phyloP scores from a whole-genome alignment of 2,797 vertebrate genomes.

The Rhyacichthys aspro region DNA sequence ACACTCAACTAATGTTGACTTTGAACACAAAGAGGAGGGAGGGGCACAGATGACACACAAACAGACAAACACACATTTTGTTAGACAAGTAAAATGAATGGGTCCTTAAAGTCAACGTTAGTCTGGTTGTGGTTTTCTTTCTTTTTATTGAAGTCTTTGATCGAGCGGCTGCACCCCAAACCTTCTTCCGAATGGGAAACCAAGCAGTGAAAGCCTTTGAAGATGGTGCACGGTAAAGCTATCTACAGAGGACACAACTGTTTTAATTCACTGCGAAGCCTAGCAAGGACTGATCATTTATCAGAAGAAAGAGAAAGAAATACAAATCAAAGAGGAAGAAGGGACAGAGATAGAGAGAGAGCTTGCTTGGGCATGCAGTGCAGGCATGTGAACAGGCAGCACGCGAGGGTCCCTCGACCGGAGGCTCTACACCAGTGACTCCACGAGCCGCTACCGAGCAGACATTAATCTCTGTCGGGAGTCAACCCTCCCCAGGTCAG shows the following conservation, averaged over 20 bases:
- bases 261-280: conserved; percentile 58
- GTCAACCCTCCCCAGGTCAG: conserved; percentile 60
- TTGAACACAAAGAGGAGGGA: conserved; percentile 76
- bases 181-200: conserved; percentile 73
- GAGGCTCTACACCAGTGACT: conserved; percentile 69
- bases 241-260: conserved; percentile 55
- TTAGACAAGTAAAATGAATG: conserved; percentile 84
- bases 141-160: conserved; percentile 39
- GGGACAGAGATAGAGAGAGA: conserved; percentile 71
- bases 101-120: conserved; percentile 85
- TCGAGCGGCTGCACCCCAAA: conserved; percentile 77
- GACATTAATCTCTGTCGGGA: conserved; percentile 59
- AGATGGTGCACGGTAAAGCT: conserved; percentile 53
- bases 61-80: conserved; percentile 78
- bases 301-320: conserved; percentile 46
- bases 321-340: conserved; percentile 54
- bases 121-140: conserved; percentile 58
- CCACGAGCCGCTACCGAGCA: conserved; percentile 63
- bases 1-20: conserved; percentile 87
- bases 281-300: conserved; percentile 49
- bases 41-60: conserved; percentile 78
- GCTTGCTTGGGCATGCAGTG: conserved; percentile 82
- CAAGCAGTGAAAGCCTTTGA: conserved; percentile 72
- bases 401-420: conserved; percentile 72
- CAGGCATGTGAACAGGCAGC: conserved; percentile 84